Base-by-base conservation (phyloP, 2,888 invertebrate genomes). In the Heliothis peltigera region DNA sequence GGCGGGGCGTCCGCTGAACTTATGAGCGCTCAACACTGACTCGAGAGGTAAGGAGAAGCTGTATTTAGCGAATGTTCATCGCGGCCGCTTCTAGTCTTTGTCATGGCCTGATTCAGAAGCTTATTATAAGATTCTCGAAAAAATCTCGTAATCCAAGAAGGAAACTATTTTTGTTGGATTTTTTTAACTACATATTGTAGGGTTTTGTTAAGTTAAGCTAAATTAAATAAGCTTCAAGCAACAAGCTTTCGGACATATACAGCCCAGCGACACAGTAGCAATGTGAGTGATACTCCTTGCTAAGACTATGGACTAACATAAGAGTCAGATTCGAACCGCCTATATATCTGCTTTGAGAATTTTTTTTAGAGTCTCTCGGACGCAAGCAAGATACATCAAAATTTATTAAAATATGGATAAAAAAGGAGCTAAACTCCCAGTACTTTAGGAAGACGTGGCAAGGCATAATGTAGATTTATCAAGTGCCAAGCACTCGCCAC, bases 11-110 rank as follows among this genome's bases (percentile, higher is more conserved):
- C 59, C 52, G 70, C 64, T 74, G 58, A 67, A 76, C 76, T 76
- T 63, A 74, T 64, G 70, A 80, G 71, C 46, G 62, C 76, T 70
- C 69, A 57, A 66, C 68, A 64, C 65, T 64, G 75, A 75, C 75
- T 77, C 47, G 46, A 75, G 64, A 79, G 79, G 80, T 77, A 65
- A 76, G n/a, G 75, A 62, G 74, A 77, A 77, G 84, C 82, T 77
- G 86, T 86, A 85, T 90, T 90, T 87, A 90, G 88, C 80, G 83
- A 88, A 83, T 83, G 83, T 85, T 89, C 87, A 84, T 84, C 80
- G 71, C 75, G 65, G 77, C 72, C 54, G 75, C 68, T 72, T 75
- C 76, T 68, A 71, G 65, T 64, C 59, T 70, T 46, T 28, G 61
- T 46, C 15, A 22, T 71, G 80, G 81, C 64, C 58, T 76, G 74